Evolutionary conservation across 2,797 vertebrate species (phyloP).

Genomic region (Antrozous pallidus): DNA sequence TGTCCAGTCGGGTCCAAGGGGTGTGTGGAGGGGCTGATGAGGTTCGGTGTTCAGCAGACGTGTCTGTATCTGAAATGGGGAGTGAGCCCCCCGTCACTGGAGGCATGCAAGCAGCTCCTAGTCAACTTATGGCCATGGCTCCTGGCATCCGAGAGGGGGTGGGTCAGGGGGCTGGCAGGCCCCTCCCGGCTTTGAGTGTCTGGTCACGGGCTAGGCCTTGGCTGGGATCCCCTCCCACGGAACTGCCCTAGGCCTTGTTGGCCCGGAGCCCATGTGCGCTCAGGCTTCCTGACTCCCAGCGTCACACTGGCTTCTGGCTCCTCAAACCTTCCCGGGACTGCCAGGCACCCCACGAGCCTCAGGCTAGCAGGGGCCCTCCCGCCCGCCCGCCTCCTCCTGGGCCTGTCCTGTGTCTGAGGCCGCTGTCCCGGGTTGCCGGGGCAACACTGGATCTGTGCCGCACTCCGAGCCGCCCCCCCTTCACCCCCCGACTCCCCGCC

Average conservation of each 20-base stretch:
- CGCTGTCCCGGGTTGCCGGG: constrained; percentile 85
- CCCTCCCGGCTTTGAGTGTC: background rate
- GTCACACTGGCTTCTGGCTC: constrained; percentile 21
- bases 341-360: constrained; percentile 49
- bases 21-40: background rate
- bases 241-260: background rate
- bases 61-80: background rate
- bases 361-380: background rate
- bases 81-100: background rate
- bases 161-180: background rate
- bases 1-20: background rate
- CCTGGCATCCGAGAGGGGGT: background rate
- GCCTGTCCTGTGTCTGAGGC: constrained; percentile 70
- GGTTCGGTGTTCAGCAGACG: background rate
- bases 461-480: constrained; percentile 79
- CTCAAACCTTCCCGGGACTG: background rate
- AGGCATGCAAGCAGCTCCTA: background rate
- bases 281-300: background rate
- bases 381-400: background rate
- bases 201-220: background rate
- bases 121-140: background rate
- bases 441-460: constrained; percentile 80
- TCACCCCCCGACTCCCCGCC: constrained; percentile 83
- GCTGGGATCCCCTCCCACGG: background rate
- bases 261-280: background rate